Conservation (phyloP, 2,113 vertebrate species). For the Aegithalos caudatus region DNA sequence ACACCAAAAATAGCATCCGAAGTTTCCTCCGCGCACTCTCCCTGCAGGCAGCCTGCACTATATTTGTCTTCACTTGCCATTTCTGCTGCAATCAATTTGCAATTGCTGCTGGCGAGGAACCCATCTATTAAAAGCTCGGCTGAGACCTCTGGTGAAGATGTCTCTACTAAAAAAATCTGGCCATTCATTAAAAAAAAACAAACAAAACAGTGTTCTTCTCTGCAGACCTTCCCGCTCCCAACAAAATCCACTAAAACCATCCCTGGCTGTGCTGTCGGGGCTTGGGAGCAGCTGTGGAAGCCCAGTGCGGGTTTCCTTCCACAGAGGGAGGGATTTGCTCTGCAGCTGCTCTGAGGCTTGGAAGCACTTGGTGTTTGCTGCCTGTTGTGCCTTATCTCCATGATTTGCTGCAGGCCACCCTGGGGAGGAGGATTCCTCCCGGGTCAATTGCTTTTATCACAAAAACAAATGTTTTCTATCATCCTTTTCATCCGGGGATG, state of each 20-base stretch:
- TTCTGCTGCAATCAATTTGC: constrained; percentile 59
- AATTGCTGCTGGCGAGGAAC: constrained; percentile 32
- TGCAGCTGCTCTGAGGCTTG: background rate
- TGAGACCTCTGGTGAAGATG: background rate
- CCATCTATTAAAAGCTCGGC: constrained; percentile 35
- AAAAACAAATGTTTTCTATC: constrained; percentile 37
- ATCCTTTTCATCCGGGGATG: background rate
- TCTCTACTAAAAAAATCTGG: constrained; percentile 2
- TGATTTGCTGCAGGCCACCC: background rate
- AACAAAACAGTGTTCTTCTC: background rate
- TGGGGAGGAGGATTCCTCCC: background rate
- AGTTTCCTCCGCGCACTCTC: background rate
- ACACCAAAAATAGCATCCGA: constrained; percentile 20
- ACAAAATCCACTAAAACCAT: background rate
- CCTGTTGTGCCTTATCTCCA: background rate
- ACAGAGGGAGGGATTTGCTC: background rate
- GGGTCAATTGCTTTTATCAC: constrained; percentile 24
- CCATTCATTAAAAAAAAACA: background rate
- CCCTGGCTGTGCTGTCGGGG: fast-evolving
- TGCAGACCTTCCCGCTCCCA: background rate
- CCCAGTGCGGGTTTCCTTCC: background rate
- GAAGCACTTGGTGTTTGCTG: background rate
- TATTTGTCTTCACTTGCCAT: constrained; percentile 66
- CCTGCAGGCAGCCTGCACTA: constrained; percentile 56
- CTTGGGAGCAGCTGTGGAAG: background rate